Conservation (phyloP, 2,888 invertebrate genomes). For the Apamea sordens region DNA sequence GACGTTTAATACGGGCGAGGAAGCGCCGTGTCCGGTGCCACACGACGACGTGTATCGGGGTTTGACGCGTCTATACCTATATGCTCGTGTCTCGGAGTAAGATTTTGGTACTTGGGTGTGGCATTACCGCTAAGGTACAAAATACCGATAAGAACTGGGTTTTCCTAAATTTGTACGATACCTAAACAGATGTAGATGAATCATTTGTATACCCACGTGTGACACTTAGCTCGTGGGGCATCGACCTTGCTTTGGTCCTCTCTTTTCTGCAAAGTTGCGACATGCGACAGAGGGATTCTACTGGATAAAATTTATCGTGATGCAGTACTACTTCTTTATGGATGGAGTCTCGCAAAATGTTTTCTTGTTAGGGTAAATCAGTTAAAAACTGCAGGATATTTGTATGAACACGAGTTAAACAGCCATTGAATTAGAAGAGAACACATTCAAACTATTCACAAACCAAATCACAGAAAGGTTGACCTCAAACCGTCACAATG, state of each 20-base stretch:
- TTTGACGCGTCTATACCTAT: constrained; percentile 57
- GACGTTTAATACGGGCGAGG: constrained; percentile 71
- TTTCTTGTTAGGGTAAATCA: neutral
- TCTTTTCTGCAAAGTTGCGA: constrained; percentile 4
- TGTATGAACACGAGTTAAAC: neutral
- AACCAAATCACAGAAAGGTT: neutral
- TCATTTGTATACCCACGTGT: constrained; percentile 30
- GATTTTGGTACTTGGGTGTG: constrained; percentile 47
- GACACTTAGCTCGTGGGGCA: constrained; percentile 26
- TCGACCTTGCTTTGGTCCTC: constrained; percentile 24
- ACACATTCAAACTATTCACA: constrained; percentile 17
- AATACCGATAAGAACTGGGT: constrained; percentile 24
- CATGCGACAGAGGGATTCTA: neutral
- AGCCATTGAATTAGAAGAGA: constrained; percentile 1
- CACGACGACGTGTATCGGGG: constrained; percentile 57
- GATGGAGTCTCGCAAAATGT: neutral
- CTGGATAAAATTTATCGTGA: neutral
- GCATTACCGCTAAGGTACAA: constrained; percentile 26
- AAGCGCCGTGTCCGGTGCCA: constrained; percentile 68
- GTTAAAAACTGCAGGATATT: neutral
- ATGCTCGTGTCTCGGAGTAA: constrained; percentile 30
- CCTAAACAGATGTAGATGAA: constrained; percentile 26
- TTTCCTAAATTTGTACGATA: constrained; percentile 30
- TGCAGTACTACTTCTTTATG: neutral
- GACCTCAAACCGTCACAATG: constrained; percentile 3